Base-by-base conservation (phyloP, 2,888 invertebrate species). In the Plagodis dolabraria region DNA sequence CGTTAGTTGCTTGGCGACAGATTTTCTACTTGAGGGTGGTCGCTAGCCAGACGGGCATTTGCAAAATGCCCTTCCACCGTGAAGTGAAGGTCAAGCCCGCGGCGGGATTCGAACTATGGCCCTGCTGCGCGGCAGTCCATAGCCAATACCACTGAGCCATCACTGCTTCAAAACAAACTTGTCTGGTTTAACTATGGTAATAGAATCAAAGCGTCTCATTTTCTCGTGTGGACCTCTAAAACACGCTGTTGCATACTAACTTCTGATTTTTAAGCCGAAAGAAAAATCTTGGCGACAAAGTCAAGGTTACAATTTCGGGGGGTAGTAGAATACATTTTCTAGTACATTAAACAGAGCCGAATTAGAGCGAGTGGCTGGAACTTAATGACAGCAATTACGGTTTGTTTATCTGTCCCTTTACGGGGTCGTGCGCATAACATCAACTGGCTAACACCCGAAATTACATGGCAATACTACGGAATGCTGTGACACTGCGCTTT, bases 321-420 rank as follows among this genome's bases (percentile, higher is more conserved):
- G 68, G 70, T 69, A 72, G 76, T 82, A 74, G 83, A 82, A 87
- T 86, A 84, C 62, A 85, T 89, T 88, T 84, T 83, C 80, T 69
- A 70, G 70, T 57, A 75, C 78, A 86, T 87, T 82, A 80, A 84
- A 77, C 77, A 71, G 65, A 75, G 65, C 68, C 71, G 75, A 84
- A 85, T 85, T 82, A 82, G 70, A 74, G 69, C 71, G 78, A 82
- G 76, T 81, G 75, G 74, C 74, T 74, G 70, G 73, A 74, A 66
- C 64, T 74, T 80, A 82, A 87, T 76, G 80, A 75, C 70, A 65
- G 74, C 79, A 84, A 87, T 88, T 83, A 84, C 68, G 73, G 68
- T 61, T 70, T 78, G 75, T 80, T 80, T 80, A 77, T 79, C 70
- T 74, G 51, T 57, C 57, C 57, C 53, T 59, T 60, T 53, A 56